Conservation (phyloP, 2,113 vertebrate genomes). For the Clarias batrachus region DNA sequence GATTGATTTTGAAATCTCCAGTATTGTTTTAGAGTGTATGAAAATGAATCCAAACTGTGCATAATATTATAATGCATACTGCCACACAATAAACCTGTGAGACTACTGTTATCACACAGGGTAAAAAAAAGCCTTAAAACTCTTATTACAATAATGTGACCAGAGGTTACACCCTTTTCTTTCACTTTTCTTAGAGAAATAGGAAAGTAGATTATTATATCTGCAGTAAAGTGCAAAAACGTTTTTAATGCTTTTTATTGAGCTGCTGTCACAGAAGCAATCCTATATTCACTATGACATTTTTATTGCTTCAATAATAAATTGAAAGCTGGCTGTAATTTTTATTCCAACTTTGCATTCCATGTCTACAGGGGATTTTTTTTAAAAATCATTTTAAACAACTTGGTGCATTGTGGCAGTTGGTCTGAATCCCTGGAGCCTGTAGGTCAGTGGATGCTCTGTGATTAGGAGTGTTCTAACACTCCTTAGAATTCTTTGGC, state of each 20-base stretch:
- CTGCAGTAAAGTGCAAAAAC: not conserved
- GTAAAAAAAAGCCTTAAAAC: not conserved
- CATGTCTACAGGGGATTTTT: not conserved
- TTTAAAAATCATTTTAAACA: not conserved
- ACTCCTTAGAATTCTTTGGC: not conserved
- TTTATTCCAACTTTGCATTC: not conserved
- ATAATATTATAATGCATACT: too few relatives aligned
- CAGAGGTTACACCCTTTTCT: slow-evolving; percentile 4
- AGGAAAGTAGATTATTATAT: not conserved
- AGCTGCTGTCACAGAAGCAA: slow-evolving; percentile 5
- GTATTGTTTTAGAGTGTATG: too few relatives aligned
- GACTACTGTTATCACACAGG: not conserved
- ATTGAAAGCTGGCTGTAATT: slow-evolving; percentile 19
- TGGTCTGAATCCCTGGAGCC: not conserved
- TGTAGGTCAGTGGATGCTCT: not conserved
- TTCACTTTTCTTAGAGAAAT: slow-evolving; percentile 3
- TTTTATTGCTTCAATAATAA: slow-evolving; percentile 19
- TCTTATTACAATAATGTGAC: not conserved
- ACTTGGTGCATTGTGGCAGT: slow-evolving; percentile 10
- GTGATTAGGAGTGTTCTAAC: not conserved
- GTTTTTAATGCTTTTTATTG: not conserved
- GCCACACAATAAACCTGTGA: not conserved
- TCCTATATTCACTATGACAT: not conserved
- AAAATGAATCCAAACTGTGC: too few relatives aligned
- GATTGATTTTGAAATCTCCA: too few relatives aligned